Conservation (phyloP, 1,140 invertebrate species). For the Leptinotarsa lineolata region DNA sequence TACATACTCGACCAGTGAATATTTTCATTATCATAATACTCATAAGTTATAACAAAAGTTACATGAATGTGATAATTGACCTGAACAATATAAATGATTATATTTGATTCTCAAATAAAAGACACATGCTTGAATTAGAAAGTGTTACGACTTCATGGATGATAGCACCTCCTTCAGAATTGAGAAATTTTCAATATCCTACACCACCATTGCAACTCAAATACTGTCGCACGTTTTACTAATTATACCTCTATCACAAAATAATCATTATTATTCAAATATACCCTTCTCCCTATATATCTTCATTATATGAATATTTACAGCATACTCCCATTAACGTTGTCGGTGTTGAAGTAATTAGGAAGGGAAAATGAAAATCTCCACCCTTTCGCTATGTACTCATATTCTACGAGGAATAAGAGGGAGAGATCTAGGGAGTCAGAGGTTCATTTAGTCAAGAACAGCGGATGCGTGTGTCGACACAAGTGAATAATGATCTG, state of each 20-base stretch:
- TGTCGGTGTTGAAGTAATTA: conserved; percentile 23
- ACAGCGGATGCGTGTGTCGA: neutral
- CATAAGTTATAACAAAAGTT: too few relatives aligned
- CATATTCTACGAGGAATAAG: neutral
- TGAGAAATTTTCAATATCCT: too few relatives aligned
- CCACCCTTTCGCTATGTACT: conserved; percentile 10
- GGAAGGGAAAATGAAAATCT: conserved; percentile 27
- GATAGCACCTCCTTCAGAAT: too few relatives aligned
- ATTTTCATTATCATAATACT: too few relatives aligned
- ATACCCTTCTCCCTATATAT: neutral
- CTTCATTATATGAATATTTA: conserved; percentile 13
- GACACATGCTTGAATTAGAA: too few relatives aligned
- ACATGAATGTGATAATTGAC: too few relatives aligned
- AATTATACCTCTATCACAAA: neutral
- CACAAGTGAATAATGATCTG: neutral
- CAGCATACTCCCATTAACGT: conserved; percentile 19
- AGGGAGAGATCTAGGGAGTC: conserved; percentile 14
- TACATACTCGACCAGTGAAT: too few relatives aligned
- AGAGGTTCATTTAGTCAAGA: conserved; percentile 29
- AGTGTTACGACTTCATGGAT: too few relatives aligned
- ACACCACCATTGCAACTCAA: too few relatives aligned
- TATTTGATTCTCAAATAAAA: too few relatives aligned
- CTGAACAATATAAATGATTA: too few relatives aligned
- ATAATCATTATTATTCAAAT: neutral
- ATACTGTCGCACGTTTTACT: too few relatives aligned